phyloP scores from a whole-genome alignment of 2,797 vertebrate species.

The Tragelaphus oryx region DNA sequence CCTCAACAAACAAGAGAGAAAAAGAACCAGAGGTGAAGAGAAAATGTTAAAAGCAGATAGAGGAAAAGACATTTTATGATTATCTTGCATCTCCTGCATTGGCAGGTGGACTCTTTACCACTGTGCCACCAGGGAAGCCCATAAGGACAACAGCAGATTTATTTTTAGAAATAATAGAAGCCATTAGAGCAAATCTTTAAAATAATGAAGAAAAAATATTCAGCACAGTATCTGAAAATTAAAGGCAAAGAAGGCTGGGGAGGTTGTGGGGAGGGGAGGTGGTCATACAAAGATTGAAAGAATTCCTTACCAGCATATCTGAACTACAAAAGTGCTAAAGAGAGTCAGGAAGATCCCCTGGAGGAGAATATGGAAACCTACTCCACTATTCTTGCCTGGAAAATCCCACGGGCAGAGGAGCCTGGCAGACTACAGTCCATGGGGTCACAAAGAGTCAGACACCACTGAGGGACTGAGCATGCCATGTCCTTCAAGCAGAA shows the following conservation, averaged over 20 bases:
- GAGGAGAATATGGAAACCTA: not conserved
- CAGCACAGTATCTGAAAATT: not conserved
- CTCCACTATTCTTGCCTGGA: not conserved
- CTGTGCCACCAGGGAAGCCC: not conserved
- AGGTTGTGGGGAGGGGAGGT: accelerated
- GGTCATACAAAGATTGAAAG: not conserved
- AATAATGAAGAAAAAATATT: not conserved
- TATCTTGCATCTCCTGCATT: not conserved
- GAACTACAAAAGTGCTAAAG: not conserved
- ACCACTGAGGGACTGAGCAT: not conserved
- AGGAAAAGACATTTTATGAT: not conserved
- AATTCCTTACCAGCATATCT: not conserved
- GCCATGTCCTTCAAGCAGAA: not conserved
- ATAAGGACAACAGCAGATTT: not conserved
- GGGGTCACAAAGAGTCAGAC: not conserved
- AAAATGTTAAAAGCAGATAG: not conserved
- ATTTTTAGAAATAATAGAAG: not conserved
- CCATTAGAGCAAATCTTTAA: not conserved
- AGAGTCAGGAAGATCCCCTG: not conserved
- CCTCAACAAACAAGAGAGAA: not conserved
- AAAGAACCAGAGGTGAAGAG: not conserved
- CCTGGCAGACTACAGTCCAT: not conserved
- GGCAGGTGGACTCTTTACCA: not conserved
- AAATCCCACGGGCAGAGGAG: not conserved
- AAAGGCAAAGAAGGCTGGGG: not conserved